Evolutionary conservation across 2,888 invertebrate species (phyloP).

Genomic region (Eupithecia pulchellata): DNA sequence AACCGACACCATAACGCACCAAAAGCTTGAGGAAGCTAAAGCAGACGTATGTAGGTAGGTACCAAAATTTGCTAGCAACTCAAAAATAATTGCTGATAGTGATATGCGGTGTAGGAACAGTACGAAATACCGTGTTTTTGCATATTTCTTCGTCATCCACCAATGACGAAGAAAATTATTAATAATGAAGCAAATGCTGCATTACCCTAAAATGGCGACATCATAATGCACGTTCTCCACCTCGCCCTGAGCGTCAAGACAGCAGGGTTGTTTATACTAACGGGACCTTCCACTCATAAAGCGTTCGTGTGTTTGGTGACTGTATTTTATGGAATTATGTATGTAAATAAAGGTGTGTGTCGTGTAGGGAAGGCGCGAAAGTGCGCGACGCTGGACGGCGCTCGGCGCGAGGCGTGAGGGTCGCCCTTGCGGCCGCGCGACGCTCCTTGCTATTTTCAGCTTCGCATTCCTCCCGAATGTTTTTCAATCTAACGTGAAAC

Average conservation of each 20-base stretch:
- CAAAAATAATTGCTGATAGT: not conserved
- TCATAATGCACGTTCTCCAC: slow-evolving; percentile 40
- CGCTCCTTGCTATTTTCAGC: slow-evolving; percentile 84
- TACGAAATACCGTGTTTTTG: not conserved
- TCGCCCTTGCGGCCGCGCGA: slow-evolving; percentile 81
- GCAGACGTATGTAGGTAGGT: not conserved
- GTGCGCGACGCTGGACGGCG: slow-evolving; percentile 46
- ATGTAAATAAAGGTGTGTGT: slow-evolving; percentile 79
- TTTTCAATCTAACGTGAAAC: slow-evolving; percentile 84
- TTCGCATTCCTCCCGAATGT: slow-evolving; percentile 82
- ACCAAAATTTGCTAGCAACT: not conserved
- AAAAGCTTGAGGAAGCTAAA: not conserved
- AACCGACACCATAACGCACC: slow-evolving; percentile 7
- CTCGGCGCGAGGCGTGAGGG: slow-evolving; percentile 65
- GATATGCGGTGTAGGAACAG: not conserved
- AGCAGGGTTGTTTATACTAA: slow-evolving; percentile 62
- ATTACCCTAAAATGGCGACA: slow-evolving; percentile 23
- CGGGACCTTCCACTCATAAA: slow-evolving; percentile 69
- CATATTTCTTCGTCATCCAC: slow-evolving; percentile 3
- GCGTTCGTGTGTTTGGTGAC: slow-evolving; percentile 59
- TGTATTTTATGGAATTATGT: slow-evolving; percentile 71
- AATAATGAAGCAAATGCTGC: slow-evolving; percentile 14
- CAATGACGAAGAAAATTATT: slow-evolving; percentile 11
- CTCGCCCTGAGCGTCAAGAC: slow-evolving; percentile 56
- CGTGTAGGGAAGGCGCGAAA: slow-evolving; percentile 46